These are phyloP conservation scores for Chionoecetes opilio DNA, from an alignment of 1,140 invertebrate genomes.

Conservation along the genomic window DNA sequence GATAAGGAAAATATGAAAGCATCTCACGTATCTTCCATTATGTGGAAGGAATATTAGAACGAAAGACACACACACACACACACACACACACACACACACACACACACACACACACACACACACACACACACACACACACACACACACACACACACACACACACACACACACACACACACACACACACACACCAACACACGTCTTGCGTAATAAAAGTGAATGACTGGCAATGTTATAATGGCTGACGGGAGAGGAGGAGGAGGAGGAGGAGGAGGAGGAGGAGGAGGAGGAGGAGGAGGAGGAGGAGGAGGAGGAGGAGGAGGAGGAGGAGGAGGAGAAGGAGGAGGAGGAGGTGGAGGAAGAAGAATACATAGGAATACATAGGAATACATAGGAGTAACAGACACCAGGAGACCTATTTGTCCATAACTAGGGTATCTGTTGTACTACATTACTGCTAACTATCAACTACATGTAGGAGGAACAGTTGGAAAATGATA, in stretches of 20 bases:
- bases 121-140: slow-evolving; percentile 27
- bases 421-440: too few species aligned
- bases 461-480: too few species aligned
- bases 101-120: slow-evolving; percentile 27
- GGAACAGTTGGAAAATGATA: too few species aligned
- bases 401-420: too few species aligned
- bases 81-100: slow-evolving; percentile 27
- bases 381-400: too few species aligned
- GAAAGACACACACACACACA: neutral
- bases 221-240: slow-evolving; percentile 30
- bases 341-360: too few species aligned
- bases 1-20: too few species aligned
- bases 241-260: neutral
- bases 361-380: too few species aligned
- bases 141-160: too few species aligned
- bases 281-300: slow-evolving; percentile 12
- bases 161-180: too few species aligned
- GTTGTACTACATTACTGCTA: too few species aligned
- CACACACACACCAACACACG: too few species aligned
- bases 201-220: slow-evolving; percentile 30
- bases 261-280: neutral
- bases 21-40: neutral
- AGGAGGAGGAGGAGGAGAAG: slow-evolving; percentile 1
- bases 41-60: neutral
- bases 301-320: slow-evolving; percentile 31